A percentile compares a stretch with the other conserved stretches of the same genome.
These are phyloP conservation scores for Meloidogyne chitwoodi DNA, from an alignment of 1,140 invertebrate genomes.

Conservation along the genomic window DNA sequence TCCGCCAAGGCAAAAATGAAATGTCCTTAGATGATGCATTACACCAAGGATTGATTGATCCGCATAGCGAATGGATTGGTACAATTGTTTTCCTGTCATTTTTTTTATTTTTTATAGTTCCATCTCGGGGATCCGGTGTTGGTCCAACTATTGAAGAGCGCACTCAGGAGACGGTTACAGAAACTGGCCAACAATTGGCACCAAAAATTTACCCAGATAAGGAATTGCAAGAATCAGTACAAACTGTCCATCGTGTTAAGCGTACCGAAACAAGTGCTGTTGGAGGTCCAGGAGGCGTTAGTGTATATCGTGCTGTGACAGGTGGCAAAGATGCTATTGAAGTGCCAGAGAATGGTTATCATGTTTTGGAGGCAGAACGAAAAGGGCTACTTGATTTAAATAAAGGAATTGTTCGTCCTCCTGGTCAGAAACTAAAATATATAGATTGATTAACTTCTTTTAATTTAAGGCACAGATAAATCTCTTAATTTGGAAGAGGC, in stretches of 20 bases:
- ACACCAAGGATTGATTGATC: slow-evolving; percentile 61
- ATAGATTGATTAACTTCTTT: slow-evolving; percentile 37
- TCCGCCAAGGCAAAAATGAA: slow-evolving; percentile 71
- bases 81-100: background rate
- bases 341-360: slow-evolving; percentile 55
- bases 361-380: slow-evolving; percentile 74
- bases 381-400: slow-evolving; percentile 75
- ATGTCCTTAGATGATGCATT: slow-evolving; percentile 79
- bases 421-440: slow-evolving; percentile 39
- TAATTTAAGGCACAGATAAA: slow-evolving; percentile 64
- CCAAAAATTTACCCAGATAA: slow-evolving; percentile 58
- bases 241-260: slow-evolving; percentile 57
- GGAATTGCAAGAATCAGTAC: slow-evolving; percentile 50
- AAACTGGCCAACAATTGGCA: slow-evolving; percentile 63
- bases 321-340: slow-evolving; percentile 58
- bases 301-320: slow-evolving; percentile 57
- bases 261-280: slow-evolving; percentile 57
- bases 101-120: slow-evolving; percentile 17
- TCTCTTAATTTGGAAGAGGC: slow-evolving; percentile 72
- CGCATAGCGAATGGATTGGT: slow-evolving; percentile 54
- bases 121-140: slow-evolving; percentile 65
- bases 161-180: slow-evolving; percentile 69
- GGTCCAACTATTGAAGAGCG: slow-evolving; percentile 65
- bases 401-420: slow-evolving; percentile 67
- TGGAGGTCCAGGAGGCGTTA: slow-evolving; percentile 57